Evolutionary conservation across 92 coral and sea anemone species (phyloP).

Genomic region (Meandrina meandrites): DNA sequence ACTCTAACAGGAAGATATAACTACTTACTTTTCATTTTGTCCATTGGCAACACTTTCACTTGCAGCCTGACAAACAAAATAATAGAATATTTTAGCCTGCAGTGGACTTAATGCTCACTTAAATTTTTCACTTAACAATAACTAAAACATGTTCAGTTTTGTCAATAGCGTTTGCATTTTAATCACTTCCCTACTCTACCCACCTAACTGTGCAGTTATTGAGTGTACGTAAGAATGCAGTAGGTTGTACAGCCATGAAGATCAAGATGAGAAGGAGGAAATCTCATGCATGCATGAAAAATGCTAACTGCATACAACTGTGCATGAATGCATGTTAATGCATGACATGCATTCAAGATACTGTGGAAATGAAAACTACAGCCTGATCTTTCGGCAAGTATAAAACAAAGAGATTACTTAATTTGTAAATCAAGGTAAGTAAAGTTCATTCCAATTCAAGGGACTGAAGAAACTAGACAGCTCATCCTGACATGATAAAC

Average conservation of each 20-base stretch:
- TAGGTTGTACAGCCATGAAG: background rate
- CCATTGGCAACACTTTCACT: slow-evolving; percentile 27
- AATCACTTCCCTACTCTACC: background rate
- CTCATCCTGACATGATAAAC: background rate
- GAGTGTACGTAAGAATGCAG: background rate
- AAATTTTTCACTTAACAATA: background rate
- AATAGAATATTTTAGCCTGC: background rate
- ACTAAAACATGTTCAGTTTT: background rate
- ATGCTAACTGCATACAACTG: background rate
- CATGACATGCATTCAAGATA: background rate
- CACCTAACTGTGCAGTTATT: background rate
- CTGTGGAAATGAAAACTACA: background rate
- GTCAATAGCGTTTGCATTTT: slow-evolving; percentile 1
- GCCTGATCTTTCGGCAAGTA: background rate
- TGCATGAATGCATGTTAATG: background rate
- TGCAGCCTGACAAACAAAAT: slow-evolving; percentile 11
- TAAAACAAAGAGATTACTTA: background rate
- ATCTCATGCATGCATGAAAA: background rate
- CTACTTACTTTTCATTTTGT: slow-evolving; percentile 28
- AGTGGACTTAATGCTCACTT: background rate
- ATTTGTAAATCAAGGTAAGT: background rate
- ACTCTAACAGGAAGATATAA: background rate
- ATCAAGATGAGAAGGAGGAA: background rate
- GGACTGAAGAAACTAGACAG: background rate
- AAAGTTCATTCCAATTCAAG: background rate